phyloP scores from a whole-genome alignment of 2,797 vertebrate species.

The Malurus splendens region DNA sequence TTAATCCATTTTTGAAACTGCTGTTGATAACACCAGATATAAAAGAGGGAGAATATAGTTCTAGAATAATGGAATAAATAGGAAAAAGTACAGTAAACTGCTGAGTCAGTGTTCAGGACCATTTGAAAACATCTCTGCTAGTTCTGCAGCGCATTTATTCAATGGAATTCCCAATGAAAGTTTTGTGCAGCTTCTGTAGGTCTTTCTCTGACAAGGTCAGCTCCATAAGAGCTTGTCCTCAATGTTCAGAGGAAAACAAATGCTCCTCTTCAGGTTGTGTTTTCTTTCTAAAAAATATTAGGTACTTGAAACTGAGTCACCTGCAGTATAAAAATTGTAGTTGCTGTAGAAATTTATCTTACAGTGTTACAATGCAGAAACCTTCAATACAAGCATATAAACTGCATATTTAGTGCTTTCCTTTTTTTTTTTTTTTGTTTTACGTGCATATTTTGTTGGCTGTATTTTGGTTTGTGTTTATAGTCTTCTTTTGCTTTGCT shows the following conservation, averaged over 20 bases:
- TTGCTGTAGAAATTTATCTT: neutral
- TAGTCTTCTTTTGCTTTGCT: neutral
- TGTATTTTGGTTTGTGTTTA: neutral
- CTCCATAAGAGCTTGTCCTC: neutral
- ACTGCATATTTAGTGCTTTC: neutral
- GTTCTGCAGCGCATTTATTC: neutral
- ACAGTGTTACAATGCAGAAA: neutral
- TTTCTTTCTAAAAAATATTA: neutral
- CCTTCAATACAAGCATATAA: neutral
- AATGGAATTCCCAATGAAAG: neutral
- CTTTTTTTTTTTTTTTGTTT: neutral
- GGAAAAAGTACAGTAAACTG: neutral
- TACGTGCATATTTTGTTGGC: neutral
- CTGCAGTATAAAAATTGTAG: neutral
- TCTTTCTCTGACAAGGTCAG: neutral
- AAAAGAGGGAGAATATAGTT: neutral
- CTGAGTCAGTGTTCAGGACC: neutral
- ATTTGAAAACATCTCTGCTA: neutral
- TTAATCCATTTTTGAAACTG: neutral
- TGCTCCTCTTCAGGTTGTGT: neutral
- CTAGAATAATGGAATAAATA: neutral
- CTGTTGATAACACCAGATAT: neutral
- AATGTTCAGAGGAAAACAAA: neutral
- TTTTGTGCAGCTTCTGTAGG: neutral
- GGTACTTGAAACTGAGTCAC: neutral